Conservation (phyloP, 92 coral and sea anemone genomes). For the Heliopora coerulea region DNA sequence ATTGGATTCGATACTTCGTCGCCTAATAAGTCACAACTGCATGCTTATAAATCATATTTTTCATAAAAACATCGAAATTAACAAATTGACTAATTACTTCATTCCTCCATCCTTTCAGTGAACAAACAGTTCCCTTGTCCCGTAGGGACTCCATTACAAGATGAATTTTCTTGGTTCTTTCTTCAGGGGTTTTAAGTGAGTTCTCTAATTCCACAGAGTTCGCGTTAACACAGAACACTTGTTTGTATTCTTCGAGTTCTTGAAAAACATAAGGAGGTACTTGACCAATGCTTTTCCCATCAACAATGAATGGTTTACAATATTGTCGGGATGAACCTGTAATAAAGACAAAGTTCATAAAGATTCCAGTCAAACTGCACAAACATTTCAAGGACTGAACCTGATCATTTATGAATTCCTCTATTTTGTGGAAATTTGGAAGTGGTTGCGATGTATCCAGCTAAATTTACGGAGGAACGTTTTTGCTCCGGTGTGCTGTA, state of each 20-base stretch:
- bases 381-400: too few relatives aligned
- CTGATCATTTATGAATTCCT: too few relatives aligned
- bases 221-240: slow-evolving; percentile 58
- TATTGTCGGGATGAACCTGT: slow-evolving; percentile 56
- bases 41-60: too few relatives aligned
- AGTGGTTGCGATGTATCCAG: too few relatives aligned
- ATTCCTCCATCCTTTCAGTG: slow-evolving; percentile 91
- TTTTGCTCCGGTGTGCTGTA: too few relatives aligned
- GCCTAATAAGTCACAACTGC: too few relatives aligned
- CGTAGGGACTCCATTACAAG: slow-evolving; percentile 79
- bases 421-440: too few relatives aligned
- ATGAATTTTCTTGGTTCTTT: slow-evolving; percentile 65
- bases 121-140: slow-evolving; percentile 53
- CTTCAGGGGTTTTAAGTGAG: slow-evolving; percentile 63
- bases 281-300: slow-evolving; percentile 71
- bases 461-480: too few relatives aligned
- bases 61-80: too few relatives aligned
- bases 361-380: too few relatives aligned
- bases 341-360: not conserved
- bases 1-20: too few relatives aligned
- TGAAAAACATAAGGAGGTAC: slow-evolving; percentile 64
- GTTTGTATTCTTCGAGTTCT: slow-evolving; percentile 54
- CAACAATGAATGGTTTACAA: slow-evolving; percentile 75
- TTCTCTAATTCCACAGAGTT: slow-evolving; percentile 58
- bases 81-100: slow-evolving; percentile 57